Evolutionary conservation across 2,888 invertebrate species (phyloP).

Genomic region (Drosophila austrosaltans): DNA sequence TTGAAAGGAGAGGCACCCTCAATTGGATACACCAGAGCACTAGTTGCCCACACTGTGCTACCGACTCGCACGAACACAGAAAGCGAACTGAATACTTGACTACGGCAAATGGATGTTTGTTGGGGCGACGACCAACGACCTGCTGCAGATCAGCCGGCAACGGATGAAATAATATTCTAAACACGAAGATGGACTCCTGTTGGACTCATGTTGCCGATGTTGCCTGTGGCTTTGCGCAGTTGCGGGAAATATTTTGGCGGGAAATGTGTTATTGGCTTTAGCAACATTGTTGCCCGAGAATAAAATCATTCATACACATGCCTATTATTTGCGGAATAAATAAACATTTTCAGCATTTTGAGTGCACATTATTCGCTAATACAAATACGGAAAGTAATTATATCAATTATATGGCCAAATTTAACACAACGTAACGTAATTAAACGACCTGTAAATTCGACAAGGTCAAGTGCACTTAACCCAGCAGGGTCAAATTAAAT

Average conservation of each 20-base stretch:
- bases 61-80: constrained; percentile 58
- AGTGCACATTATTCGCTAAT: background rate
- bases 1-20: constrained; percentile 12
- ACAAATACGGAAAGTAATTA: constrained; percentile 49
- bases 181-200: constrained; percentile 23
- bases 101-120: constrained; percentile 23
- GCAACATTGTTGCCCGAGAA: constrained; percentile 60
- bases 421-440: constrained; percentile 70
- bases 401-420: constrained; percentile 39
- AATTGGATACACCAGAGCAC: constrained; percentile 20
- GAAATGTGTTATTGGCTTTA: constrained; percentile 33
- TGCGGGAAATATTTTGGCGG: constrained; percentile 53
- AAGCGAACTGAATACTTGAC: constrained; percentile 65
- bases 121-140: constrained; percentile 24
- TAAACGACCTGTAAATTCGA: constrained; percentile 45
- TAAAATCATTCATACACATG: background rate
- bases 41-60: constrained; percentile 41
- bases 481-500: constrained; percentile 52
- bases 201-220: constrained; percentile 25
- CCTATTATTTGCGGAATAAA: constrained; percentile 6
- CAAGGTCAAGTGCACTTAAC: constrained; percentile 55
- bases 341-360: constrained; percentile 15
- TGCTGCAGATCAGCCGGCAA: constrained; percentile 69
- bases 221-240: constrained; percentile 41
- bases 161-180: constrained; percentile 41